A percentile compares a stretch with the other conserved stretches of the same genome.
phyloP scores from a whole-genome alignment of 1,140 invertebrate genomes.

The Solenopsis invicta region DNA sequence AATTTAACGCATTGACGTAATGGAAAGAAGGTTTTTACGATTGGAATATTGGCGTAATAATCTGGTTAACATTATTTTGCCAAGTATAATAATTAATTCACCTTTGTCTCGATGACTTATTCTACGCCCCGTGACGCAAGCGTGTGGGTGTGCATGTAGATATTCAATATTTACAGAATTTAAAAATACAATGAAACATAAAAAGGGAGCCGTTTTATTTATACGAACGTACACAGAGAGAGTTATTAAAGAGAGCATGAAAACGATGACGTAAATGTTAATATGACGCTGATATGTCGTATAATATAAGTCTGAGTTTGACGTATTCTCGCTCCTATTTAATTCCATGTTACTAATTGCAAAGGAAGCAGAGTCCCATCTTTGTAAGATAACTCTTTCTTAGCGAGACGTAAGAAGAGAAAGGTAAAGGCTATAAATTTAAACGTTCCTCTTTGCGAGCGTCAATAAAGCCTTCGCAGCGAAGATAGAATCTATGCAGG shows the following conservation, averaged over 20 bases:
- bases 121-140: constrained; percentile 31
- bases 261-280: constrained; percentile 14
- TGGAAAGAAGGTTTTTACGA: neutral
- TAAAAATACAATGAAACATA: neutral
- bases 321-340: neutral
- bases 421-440: constrained; percentile 6
- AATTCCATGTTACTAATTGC: constrained; percentile 9
- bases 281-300: neutral
- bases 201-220: constrained; percentile 17
- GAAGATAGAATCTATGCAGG: constrained; percentile 50
- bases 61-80: constrained; percentile 21
- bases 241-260: neutral
- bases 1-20: neutral
- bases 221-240: neutral
- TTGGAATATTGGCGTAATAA: neutral
- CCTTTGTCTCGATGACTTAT: constrained; percentile 28
- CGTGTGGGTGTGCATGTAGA: neutral
- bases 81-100: neutral
- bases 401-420: neutral
- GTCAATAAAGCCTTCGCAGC: constrained; percentile 12
- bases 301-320: neutral
- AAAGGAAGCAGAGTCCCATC: neutral
- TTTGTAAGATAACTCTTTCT: neutral
- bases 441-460: neutral
- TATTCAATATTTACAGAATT: constrained; percentile 29